Evolutionary conservation across 2,888 invertebrate species (phyloP).

Genomic region (Synanthedon andrenaeformis): DNA sequence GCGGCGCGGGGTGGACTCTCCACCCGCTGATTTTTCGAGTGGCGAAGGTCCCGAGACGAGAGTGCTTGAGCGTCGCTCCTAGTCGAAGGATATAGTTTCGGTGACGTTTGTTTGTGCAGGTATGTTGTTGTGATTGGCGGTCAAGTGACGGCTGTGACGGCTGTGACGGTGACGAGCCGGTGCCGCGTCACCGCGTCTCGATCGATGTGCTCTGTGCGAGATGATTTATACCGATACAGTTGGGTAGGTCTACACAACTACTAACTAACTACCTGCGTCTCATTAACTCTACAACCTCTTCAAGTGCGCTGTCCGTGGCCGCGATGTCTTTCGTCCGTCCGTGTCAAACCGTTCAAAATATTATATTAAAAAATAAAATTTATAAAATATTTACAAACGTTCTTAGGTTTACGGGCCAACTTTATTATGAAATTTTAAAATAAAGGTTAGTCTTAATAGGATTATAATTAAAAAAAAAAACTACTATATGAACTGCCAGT

Average conservation of each 20-base stretch:
- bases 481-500: no score
- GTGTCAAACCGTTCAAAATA: no score
- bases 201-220: conserved; percentile 21
- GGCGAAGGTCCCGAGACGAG: conserved; percentile 56
- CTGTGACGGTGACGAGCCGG: conserved; percentile 28
- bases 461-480: no score
- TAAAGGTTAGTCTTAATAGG: no score
- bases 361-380: no score
- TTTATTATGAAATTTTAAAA: no score
- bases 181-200: conserved; percentile 43
- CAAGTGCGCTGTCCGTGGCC: no score
- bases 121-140: conserved; percentile 61
- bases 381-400: no score
- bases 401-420: no score
- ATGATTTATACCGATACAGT: conserved; percentile 9
- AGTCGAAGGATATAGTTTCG: conserved; percentile 66
- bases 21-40: conserved; percentile 61
- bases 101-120: conserved; percentile 69
- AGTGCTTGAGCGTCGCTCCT: conserved; percentile 57
- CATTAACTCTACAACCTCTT: no score
- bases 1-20: conserved; percentile 37
- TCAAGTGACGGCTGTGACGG: conserved; percentile 51
- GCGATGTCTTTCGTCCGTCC: no score
- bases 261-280: no score
- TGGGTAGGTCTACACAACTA: not conserved